A percentile compares a stretch with the other conserved stretches of the same genome.
These are phyloP conservation scores for Pogona vitticeps DNA, from an alignment of 2,113 vertebrate genomes.

Conservation along the genomic window DNA sequence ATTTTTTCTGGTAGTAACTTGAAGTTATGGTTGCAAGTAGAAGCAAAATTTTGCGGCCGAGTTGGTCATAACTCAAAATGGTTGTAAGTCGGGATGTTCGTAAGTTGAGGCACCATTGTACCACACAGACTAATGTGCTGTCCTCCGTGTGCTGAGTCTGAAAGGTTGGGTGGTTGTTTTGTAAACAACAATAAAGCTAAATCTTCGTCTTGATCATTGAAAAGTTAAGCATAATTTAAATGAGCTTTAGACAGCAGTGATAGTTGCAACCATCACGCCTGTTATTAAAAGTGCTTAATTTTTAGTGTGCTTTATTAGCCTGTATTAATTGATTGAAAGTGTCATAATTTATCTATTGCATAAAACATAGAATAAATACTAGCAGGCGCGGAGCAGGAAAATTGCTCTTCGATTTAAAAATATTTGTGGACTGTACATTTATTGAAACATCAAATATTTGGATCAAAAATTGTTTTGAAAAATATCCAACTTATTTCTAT, in stretches of 20 bases:
- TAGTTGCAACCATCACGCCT: background rate
- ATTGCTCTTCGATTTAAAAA: background rate
- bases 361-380: background rate
- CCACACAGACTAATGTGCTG: no score
- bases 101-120: no score
- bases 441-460: constrained; percentile 17
- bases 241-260: background rate
- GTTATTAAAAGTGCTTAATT: background rate
- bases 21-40: no score
- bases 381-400: background rate
- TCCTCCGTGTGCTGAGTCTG: no score
- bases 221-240: no score
- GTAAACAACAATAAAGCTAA: no score
- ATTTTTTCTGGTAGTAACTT: no score
- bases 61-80: no score
- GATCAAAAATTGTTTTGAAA: background rate
- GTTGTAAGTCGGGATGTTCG: no score
- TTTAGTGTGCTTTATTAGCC: background rate
- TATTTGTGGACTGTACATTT: background rate
- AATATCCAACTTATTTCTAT: background rate
- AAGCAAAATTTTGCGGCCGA: no score
- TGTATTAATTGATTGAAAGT: background rate
- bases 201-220: no score
- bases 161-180: no score
- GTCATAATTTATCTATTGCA: background rate